Percentiles rank a stretch among this genome's conserved stretches.
phyloP scores from a whole-genome alignment of 2,888 invertebrate species.

The Megastigmus dorsalis region DNA sequence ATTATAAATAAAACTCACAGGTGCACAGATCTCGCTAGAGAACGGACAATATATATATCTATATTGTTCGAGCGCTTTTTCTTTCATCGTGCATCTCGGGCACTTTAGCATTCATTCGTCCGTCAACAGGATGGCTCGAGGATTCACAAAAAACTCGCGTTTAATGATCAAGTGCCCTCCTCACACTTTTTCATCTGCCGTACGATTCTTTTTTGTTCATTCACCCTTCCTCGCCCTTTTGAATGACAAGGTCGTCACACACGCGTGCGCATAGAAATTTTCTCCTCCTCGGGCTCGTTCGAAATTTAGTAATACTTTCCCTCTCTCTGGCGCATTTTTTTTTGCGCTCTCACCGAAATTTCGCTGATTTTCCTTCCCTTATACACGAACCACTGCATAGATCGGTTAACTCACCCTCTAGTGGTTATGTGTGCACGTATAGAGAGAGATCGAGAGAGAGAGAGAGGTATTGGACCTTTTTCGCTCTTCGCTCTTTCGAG shows the following conservation, averaged over 20 bases:
- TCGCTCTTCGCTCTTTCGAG: neutral
- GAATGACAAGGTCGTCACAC: neutral
- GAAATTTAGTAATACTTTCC: constrained; percentile 6
- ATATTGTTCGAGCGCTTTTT: too few relatives aligned
- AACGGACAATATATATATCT: too few relatives aligned
- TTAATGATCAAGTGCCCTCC: constrained; percentile 16
- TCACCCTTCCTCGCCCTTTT: neutral
- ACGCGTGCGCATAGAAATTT: too few relatives aligned
- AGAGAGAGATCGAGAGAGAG: too few relatives aligned
- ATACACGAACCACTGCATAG: too few relatives aligned
- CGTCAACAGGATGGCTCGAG: too few relatives aligned
- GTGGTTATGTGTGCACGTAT: too few relatives aligned
- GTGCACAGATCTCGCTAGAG: too few relatives aligned
- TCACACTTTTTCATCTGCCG: neutral
- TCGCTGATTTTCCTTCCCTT: constrained; percentile 30
- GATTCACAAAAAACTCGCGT: constrained; percentile 14
- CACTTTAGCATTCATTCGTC: constrained; percentile 11
- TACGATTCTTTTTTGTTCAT: neutral
- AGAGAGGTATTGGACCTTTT: too few relatives aligned
- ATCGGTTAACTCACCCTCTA: too few relatives aligned
- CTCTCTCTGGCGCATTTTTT: neutral
- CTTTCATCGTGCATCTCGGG: constrained; percentile 1
- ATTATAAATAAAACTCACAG: too few relatives aligned
- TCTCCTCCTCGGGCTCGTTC: too few relatives aligned
- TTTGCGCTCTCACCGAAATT: neutral